Percentiles rank a stretch among this genome's conserved stretches.
phyloP scores from a whole-genome alignment of 2,888 invertebrate genomes.

The Dolichopus griseipennis region DNA sequence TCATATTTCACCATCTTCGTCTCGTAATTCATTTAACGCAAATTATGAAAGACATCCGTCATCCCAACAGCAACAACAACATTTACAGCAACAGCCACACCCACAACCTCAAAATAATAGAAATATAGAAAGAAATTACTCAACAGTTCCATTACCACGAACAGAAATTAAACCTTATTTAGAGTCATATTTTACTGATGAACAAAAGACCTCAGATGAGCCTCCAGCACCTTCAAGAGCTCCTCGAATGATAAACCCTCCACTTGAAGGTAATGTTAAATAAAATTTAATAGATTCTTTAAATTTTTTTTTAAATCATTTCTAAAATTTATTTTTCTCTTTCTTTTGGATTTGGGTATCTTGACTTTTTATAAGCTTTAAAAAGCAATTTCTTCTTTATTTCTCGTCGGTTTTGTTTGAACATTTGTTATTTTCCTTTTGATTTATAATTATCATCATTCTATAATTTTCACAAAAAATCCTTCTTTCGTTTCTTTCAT shows the following conservation, averaged over 20 bases:
- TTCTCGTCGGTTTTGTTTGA: neutral
- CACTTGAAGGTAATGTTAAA: slow-evolving; percentile 37
- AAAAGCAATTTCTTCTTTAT: neutral
- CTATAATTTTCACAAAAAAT: neutral
- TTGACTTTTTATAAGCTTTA: neutral
- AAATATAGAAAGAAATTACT: slow-evolving; percentile 30
- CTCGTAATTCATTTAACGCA: slow-evolving; percentile 26
- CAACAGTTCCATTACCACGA: slow-evolving; percentile 49
- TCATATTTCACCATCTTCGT: neutral
- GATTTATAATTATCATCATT: neutral
- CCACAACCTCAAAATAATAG: neutral
- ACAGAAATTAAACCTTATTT: slow-evolving; percentile 65
- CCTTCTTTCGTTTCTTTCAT: neutral
- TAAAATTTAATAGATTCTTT: neutral
- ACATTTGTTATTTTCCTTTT: neutral
- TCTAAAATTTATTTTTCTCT: neutral
- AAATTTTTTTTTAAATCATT: neutral
- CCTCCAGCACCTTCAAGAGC: slow-evolving; percentile 29
- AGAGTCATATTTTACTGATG: slow-evolving; percentile 63
- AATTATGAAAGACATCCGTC: slow-evolving; percentile 37
- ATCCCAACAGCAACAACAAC: slow-evolving; percentile 2
- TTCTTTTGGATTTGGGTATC: neutral
- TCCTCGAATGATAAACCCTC: slow-evolving; percentile 40
- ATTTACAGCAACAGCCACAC: neutral
- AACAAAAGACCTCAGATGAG: slow-evolving; percentile 45